A percentile compares a stretch with the other conserved stretches of the same genome.
These are phyloP conservation scores for Ciconia stormi DNA, from an alignment of 2,113 vertebrate species.

Conservation along the genomic window DNA sequence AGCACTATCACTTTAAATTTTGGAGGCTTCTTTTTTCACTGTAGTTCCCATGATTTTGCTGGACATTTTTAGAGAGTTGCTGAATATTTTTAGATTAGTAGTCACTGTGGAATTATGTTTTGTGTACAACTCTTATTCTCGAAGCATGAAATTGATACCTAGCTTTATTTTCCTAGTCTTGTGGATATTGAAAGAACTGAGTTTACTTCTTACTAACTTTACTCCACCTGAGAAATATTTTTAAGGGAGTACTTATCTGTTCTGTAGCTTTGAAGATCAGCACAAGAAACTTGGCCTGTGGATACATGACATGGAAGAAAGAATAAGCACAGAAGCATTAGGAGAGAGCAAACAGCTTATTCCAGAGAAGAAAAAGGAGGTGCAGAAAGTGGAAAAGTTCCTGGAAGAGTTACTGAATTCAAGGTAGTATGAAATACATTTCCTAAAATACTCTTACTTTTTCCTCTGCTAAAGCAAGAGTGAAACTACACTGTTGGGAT, in stretches of 20 bases:
- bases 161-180: neutral
- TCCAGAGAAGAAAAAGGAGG: constrained; percentile 84
- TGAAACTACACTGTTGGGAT: neutral
- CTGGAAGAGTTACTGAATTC: constrained; percentile 84
- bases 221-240: neutral
- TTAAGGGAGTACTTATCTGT: neutral
- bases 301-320: constrained; percentile 87
- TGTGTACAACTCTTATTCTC: neutral
- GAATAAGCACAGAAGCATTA: constrained; percentile 80
- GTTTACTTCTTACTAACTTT: neutral
- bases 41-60: constrained; percentile 59
- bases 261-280: constrained; percentile 84
- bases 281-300: constrained; percentile 82
- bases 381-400: constrained; percentile 87
- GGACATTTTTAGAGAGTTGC: constrained; percentile 51
- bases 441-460: neutral
- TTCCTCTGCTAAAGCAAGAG: neutral
- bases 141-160: neutral
- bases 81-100: constrained; percentile 67
- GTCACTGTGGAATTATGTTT: constrained; percentile 39
- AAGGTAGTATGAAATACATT: constrained; percentile 75
- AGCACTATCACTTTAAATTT: constrained; percentile 55
- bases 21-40: neutral
- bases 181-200: neutral
- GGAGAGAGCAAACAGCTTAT: constrained; percentile 80